These are phyloP conservation scores for Zaprionus capensis DNA, from an alignment of 1,140 invertebrate genomes.

Conservation along the genomic window DNA sequence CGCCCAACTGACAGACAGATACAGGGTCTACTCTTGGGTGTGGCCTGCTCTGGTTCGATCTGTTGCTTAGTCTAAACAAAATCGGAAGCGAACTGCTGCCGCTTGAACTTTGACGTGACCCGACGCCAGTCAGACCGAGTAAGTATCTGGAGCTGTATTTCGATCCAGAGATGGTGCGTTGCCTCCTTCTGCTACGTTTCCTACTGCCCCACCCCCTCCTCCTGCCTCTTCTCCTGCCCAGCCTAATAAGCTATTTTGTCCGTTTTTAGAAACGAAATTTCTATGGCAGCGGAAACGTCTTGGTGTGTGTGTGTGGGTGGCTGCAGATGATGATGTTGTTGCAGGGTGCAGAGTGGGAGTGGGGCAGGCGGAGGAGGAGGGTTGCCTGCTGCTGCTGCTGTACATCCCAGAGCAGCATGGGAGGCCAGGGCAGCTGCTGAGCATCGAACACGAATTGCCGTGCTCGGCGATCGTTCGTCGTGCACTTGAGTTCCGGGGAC, in stretches of 20 bases:
- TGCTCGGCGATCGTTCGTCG: constrained; percentile 58
- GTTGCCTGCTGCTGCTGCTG: background rate
- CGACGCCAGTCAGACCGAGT: constrained; percentile 50
- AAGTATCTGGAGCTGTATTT: constrained; percentile 22
- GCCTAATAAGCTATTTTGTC: constrained; percentile 69
- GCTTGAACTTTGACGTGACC: constrained; percentile 79
- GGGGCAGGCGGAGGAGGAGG: constrained; percentile 6
- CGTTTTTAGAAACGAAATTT: constrained; percentile 76
- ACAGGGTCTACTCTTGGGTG: constrained; percentile 60
- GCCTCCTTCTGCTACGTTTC: constrained; percentile 14
- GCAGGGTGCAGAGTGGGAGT: constrained; percentile 8
- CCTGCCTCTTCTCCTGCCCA: constrained; percentile 21
- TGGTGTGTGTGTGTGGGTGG: constrained; percentile 30
- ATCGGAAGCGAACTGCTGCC: constrained; percentile 29
- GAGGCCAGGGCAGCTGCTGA: constrained; percentile 75
- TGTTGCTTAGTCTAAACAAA: constrained; percentile 68
- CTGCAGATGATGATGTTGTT: constrained; percentile 35
- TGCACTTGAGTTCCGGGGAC: constrained; percentile 64
- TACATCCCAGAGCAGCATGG: constrained; percentile 36
- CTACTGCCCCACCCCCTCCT: constrained; percentile 3
- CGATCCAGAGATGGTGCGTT: constrained; percentile 4
- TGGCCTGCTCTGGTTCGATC: constrained; percentile 41
- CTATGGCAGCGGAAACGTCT: constrained; percentile 56
- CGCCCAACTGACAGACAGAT: constrained; percentile 60
- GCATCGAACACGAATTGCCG: constrained; percentile 72